Evolutionary conservation across 2,113 vertebrate genomes (phyloP).

Genomic region (Astatotilapia flaviijosephi): DNA sequence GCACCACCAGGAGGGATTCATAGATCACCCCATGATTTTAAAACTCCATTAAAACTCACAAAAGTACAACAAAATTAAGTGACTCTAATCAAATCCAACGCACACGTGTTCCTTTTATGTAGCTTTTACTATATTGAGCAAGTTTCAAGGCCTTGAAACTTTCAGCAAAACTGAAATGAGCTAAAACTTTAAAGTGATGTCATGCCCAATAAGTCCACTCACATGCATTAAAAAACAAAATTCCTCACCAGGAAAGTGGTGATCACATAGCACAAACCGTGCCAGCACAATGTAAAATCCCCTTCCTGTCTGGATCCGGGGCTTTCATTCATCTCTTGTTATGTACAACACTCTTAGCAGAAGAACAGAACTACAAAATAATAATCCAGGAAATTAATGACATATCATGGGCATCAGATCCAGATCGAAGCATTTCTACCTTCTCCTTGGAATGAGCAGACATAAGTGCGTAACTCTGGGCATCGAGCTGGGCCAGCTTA

Average conservation of each 20-base stretch:
- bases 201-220: not conserved
- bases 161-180: not conserved
- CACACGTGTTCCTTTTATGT: not conserved
- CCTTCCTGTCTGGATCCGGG: not conserved
- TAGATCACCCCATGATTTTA: not conserved
- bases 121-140: not conserved
- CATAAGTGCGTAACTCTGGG: not conserved
- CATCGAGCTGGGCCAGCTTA: not conserved
- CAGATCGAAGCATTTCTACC: not conserved
- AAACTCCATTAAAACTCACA: not conserved
- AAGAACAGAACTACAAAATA: not conserved
- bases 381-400: not conserved
- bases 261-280: not conserved
- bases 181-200: not conserved
- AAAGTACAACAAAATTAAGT: not conserved
- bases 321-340: not conserved
- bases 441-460: not conserved
- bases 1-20: not conserved
- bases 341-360: not conserved
- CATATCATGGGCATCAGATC: not conserved
- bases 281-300: not conserved
- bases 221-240: not conserved
- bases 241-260: not conserved
- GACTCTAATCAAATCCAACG: not conserved
- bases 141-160: not conserved